phyloP scores from a whole-genome alignment of 2,113 vertebrate species.

The Andinoacara biseriatus region DNA sequence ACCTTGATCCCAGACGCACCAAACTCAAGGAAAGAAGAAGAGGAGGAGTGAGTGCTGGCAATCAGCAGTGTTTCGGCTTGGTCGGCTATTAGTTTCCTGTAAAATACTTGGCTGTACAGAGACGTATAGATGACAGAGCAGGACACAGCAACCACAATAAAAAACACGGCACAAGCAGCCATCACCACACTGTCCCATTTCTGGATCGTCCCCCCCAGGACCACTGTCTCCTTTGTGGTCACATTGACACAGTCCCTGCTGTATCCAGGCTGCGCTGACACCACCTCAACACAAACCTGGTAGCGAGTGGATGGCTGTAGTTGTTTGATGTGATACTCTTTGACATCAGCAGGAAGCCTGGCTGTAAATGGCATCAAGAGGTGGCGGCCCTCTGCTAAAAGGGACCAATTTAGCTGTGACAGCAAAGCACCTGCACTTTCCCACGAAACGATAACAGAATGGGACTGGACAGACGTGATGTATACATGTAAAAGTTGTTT shows the following conservation, averaged over 20 bases:
- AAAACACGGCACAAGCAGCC: conserved; percentile 79
- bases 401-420: conserved; percentile 89
- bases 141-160: conserved; percentile 81
- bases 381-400: conserved; percentile 72
- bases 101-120: conserved; percentile 77
- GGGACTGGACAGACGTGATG: conserved; percentile 84
- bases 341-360: conserved; percentile 88
- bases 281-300: conserved; percentile 87
- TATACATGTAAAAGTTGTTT: conserved; percentile 82
- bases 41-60: conserved; percentile 77
- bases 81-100: conserved; percentile 75
- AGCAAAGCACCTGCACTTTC: conserved; percentile 85
- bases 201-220: conserved; percentile 33
- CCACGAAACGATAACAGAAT: conserved; percentile 91
- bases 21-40: conserved; percentile 79
- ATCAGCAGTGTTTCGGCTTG: conserved; percentile 69
- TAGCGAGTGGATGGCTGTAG: conserved; percentile 88
- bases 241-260: conserved; percentile 87
- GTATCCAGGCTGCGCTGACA: conserved; percentile 77
- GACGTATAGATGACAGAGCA: conserved; percentile 81
- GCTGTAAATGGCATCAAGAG: conserved; percentile 81
- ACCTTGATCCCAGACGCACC: conserved; percentile 85
- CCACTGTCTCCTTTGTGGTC: conserved; percentile 84
- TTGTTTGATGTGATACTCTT: conserved; percentile 89
- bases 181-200: conserved; percentile 76